Percentiles rank a stretch among this genome's conserved stretches.
Evolutionary conservation across 2,113 vertebrate genomes (phyloP).

Genomic region (Actenoides lindsayi): DNA sequence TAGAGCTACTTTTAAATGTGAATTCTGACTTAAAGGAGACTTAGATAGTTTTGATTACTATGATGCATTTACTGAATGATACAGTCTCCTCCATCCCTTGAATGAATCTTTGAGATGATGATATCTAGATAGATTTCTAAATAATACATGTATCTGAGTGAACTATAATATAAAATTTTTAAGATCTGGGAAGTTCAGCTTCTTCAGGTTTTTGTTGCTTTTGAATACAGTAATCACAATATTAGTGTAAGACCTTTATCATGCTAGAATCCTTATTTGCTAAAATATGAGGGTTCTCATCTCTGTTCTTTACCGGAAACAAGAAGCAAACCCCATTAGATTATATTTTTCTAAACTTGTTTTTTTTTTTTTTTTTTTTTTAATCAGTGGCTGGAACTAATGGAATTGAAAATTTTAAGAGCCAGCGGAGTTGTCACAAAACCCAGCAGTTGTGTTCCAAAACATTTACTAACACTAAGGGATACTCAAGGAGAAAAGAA

Average conservation of each 20-base stretch:
- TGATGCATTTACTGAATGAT: neutral
- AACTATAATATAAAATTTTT: slow-evolving; percentile 4
- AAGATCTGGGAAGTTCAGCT: neutral
- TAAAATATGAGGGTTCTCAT: neutral
- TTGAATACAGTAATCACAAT: neutral
- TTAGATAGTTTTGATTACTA: slow-evolving; percentile 5
- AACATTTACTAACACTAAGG: neutral
- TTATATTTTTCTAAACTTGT: neutral
- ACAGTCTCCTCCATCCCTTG: neutral
- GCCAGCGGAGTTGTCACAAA: neutral
- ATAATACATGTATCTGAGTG: slow-evolving; percentile 9
- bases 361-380: neutral
- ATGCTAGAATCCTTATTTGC: neutral
- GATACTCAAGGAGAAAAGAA: neutral
- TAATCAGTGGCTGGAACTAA: neutral
- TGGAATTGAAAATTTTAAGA: neutral
- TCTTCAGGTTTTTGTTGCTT: neutral
- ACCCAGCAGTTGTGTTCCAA: neutral
- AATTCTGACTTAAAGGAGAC: slow-evolving; percentile 22
- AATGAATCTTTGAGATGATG: neutral
- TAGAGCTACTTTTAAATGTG: neutral
- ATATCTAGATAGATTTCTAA: slow-evolving; percentile 5
- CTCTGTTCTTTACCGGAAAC: slow-evolving; percentile 22
- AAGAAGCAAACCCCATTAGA: neutral
- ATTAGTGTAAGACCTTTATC: slow-evolving; percentile 9